Evolutionary conservation across 2,797 vertebrate genomes (phyloP), one percentile per base, ranked within the genome.

Genomic region (Sebastes itinus): DNA sequence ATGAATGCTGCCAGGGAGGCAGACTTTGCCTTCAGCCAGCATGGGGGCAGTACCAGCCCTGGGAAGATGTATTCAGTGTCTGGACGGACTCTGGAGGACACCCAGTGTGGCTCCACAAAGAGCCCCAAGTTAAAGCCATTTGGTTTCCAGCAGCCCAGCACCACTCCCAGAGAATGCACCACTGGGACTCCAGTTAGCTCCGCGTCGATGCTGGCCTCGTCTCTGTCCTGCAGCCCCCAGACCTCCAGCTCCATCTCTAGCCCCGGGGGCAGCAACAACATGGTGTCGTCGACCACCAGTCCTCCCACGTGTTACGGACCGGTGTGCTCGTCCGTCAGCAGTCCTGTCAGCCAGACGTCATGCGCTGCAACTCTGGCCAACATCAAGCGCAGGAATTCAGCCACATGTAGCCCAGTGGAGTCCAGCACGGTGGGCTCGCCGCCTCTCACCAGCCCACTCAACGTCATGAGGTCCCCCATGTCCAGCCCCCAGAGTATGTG

Each of bases 1-100:
- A 99, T 99, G 99, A 97, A 99, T 88, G 98, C 97, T 0, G 95
- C 97, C 85, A 96, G 98, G 88, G 99, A 99, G 9, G 96, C 97
- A 0, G 99, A 99, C 87, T 98, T 97, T 78, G 87, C 96, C 82
- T 99, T 97, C 1, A 96, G 96, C 80, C 97, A 97, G 89, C 98
- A 98, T 74, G 93, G 95, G 63, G 93, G 93, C 66, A 94, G 86
- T 61, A 77, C 92, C 81, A 98, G 96, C 86, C 96, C 97, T 0
- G 96, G 95, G 42, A 99, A 98, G 94, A 95, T 96, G 79, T 98
- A 97, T 92, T 96, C 96, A 65, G 95, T 95, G 0, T 94, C 97
- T 81, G 96, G 97, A 73, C 96, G 97, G 77, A 88, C 96, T 78
- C 92, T 96, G 12, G 94, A 99, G 78, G 97, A 97, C 54, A 91